Evolutionary conservation across 2,113 vertebrate species (phyloP).

Genomic region (Cavia aperea): DNA sequence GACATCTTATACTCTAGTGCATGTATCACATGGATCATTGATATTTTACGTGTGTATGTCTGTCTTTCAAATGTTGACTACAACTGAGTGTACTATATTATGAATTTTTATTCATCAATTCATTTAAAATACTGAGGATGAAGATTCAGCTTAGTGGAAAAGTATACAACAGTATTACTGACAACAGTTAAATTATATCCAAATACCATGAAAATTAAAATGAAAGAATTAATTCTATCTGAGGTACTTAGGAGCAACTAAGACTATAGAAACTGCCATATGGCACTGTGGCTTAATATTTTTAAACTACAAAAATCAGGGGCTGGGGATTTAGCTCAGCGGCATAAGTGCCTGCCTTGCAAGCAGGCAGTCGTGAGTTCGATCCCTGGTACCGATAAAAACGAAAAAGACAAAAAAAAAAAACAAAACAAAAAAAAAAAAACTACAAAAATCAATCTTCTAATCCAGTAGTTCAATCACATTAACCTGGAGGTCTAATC

Average conservation of each 20-base stretch:
- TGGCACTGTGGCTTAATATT: neutral
- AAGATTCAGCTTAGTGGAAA: constrained; percentile 2
- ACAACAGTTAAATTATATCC: constrained; percentile 22
- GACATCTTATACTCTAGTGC: neutral
- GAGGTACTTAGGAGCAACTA: neutral
- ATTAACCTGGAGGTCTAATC: neutral
- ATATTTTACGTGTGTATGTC: neutral
- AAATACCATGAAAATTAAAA: constrained; percentile 30
- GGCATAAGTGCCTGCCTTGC: too few relatives aligned
- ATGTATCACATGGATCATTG: neutral
- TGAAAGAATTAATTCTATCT: constrained; percentile 1
- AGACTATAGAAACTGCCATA: neutral
- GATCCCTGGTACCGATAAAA: too few relatives aligned
- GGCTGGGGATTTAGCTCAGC: too few relatives aligned
- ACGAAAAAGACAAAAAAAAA: too few relatives aligned
- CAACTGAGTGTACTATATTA: neutral
- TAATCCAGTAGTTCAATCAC: neutral
- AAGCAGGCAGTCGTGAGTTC: too few relatives aligned
- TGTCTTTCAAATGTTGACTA: constrained; percentile 13
- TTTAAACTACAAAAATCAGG: neutral
- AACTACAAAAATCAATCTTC: neutral
- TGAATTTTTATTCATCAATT: constrained; percentile 22
- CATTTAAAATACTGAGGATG: constrained; percentile 7
- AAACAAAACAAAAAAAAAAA: too few relatives aligned
- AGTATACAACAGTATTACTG: neutral